phyloP scores from a whole-genome alignment of 1,140 invertebrate genomes.

The Drosophila pseudoobscura region DNA sequence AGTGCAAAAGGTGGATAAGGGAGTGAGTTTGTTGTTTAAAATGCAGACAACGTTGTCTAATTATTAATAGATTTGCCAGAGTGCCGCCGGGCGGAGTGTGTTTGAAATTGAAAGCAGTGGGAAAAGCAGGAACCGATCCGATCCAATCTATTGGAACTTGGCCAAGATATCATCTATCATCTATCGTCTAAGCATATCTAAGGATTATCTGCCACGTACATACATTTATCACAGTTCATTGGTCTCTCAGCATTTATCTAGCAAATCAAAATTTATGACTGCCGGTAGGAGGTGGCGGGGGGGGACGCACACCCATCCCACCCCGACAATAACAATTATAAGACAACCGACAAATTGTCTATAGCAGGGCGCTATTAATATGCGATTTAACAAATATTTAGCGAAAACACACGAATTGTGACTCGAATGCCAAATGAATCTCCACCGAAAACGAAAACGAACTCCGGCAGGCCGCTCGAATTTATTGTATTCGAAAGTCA shows the following conservation, averaged over 20 bases:
- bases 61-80: slow-evolving; percentile 66
- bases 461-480: neutral
- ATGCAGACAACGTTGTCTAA: slow-evolving; percentile 73
- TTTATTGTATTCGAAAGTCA: slow-evolving; percentile 75
- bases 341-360: slow-evolving; percentile 47
- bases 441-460: slow-evolving; percentile 31
- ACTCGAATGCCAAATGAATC: slow-evolving; percentile 62
- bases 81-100: slow-evolving; percentile 28
- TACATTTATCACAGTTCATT: slow-evolving; percentile 33
- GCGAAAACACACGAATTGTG: slow-evolving; percentile 69
- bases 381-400: slow-evolving; percentile 82
- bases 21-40: slow-evolving; percentile 26
- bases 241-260: slow-evolving; percentile 5
- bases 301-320: slow-evolving; percentile 8
- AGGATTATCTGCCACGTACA: neutral
- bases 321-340: slow-evolving; percentile 32
- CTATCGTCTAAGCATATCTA: neutral
- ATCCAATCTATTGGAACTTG: slow-evolving; percentile 25
- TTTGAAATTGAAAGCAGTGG: slow-evolving; percentile 56
- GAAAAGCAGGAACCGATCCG: slow-evolving; percentile 11
- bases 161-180: neutral
- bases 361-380: slow-evolving; percentile 79
- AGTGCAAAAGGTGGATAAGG: neutral
- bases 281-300: neutral
- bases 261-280: slow-evolving; percentile 11